These are phyloP conservation scores for Neoaliturus tenellus DNA, from an alignment of 2,888 invertebrate genomes.

Conservation along the genomic window DNA sequence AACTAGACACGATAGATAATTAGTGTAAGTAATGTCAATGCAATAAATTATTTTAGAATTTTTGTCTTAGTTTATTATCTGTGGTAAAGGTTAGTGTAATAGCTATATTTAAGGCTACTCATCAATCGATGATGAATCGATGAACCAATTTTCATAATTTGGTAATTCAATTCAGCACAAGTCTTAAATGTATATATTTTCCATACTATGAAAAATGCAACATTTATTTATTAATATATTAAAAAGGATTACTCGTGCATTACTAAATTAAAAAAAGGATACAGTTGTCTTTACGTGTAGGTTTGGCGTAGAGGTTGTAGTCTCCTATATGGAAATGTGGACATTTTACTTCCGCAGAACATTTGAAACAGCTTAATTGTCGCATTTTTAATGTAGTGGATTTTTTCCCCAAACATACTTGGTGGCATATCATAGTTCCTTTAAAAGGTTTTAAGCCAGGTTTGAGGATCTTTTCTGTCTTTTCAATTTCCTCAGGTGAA, in stretches of 20 bases:
- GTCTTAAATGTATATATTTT: background rate
- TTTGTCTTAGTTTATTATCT: background rate
- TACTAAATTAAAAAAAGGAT: slow-evolving; percentile 36
- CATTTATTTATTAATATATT: background rate
- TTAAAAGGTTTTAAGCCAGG: slow-evolving; percentile 21
- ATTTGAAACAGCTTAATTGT: slow-evolving; percentile 22
- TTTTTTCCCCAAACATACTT: slow-evolving; percentile 25
- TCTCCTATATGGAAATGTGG: slow-evolving; percentile 40
- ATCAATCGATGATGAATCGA: slow-evolving; percentile 23
- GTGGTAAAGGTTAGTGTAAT: background rate
- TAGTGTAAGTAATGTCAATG: background rate
- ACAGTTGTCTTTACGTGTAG: slow-evolving; percentile 26
- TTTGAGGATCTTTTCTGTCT: slow-evolving; percentile 38
- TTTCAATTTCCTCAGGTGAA: slow-evolving; percentile 1
- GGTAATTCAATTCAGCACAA: background rate
- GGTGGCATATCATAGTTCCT: slow-evolving; percentile 37
- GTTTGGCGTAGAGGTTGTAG: slow-evolving; percentile 12
- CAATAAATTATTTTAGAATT: background rate
- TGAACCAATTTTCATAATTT: background rate
- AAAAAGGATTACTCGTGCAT: background rate
- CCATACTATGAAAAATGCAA: slow-evolving; percentile 3
- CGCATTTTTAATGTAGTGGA: slow-evolving; percentile 41
- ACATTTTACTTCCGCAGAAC: slow-evolving; percentile 22
- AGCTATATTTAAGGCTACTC: slow-evolving; percentile 9
- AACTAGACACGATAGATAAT: background rate